Evolutionary conservation across 2,888 invertebrate genomes (phyloP), one percentile per base, ranked within the genome.

Genomic region (Aelia acuminata): DNA sequence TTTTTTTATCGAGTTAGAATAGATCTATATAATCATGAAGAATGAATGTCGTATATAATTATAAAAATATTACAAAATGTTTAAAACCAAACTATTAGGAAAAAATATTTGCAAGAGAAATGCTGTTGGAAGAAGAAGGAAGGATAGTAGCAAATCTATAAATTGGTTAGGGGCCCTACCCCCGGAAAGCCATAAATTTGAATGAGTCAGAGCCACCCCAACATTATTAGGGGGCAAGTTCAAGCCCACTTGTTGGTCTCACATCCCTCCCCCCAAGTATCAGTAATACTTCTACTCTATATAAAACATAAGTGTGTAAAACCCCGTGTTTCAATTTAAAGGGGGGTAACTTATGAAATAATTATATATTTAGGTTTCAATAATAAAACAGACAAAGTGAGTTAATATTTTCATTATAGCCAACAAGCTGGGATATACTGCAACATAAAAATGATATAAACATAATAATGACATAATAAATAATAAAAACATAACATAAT

Each of bases 221-320:
- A 80, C 80, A 80, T 43, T 80, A 80, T 80, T 80, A 47, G 80
- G 4, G 22, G 80, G 43, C 80, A 80, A 80, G 43, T 80, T 43
- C 80, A 39, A 43, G 47, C 80, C 80, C 80, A 80, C 80, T 80
- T 80, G 80, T 80, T 80, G 80, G 80, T n/a, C 80, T 80, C 15
- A n/a, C 43, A 47, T 80, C 63, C 20, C 31, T n/a, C n/a, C 13
- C 63, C 63, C 35, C 15, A 1, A 26, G 63, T 35, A 70, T 35
- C 63, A 57, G 26, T 57, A 5, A 70, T 70, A 70, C 31, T 70
- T 70, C 35, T 70, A 70, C 63, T 35, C 63, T 70, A 18, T 35
- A 35, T 70, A 35, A 70, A 35, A 20, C 63, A 31, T 63, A 35
- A 70, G 0, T 35, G 8, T 70, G 35, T 20, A 4, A 70, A 70